Base-by-base conservation (phyloP, 2,113 vertebrate species). In the Oncorhynchus clarkii region DNA sequence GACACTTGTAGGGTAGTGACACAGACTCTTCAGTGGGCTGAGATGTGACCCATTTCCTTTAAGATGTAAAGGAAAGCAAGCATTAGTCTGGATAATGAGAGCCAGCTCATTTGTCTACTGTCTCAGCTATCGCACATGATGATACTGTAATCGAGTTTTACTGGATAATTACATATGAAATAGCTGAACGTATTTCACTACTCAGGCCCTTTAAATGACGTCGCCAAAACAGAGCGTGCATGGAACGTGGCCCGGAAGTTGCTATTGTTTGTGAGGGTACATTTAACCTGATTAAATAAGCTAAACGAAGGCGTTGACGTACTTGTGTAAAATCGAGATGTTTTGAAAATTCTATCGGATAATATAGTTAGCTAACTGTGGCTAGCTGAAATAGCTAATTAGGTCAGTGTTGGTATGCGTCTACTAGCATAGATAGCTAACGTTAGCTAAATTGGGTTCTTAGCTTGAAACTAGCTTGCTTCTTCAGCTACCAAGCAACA, bases 201-300 rank as follows among this genome's bases (percentile, higher is more conserved):
- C 62, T 65, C 86, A 88, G 85, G 16, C 71, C 81, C 90, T 91
- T 92, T 92, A 92, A 92, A 88, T 54, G 59, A 76, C 80, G 80
- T 45, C 88, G 88, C 87, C 91, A 90, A 90, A 92, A 92, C 90
- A 91, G 88, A 90, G 90, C 87, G 18, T 76, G 59, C 34, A 79
- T 91, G 87, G 34, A 64, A 73, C 34, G 71, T 29, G 73, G 88
- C 71, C 80, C 88, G 91, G 91, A 91, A 92, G 87, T 90, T 83
- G 24, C 77, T 78, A 72, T 67, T 74, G 14, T 62, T 62, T 62
- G 18, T 22, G n/a, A 22, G 6, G 18, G 59, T 20, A 22, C 3
- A 22, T 16, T 62, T 7, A 62, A 62, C 18, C 2, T 2, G 7
- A 22, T n/a, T 62, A 20, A 62, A 62, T 62, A 8, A 22, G 7